Conservation (phyloP, 2,113 vertebrate genomes). For the Daphoenositta chrysoptera region DNA sequence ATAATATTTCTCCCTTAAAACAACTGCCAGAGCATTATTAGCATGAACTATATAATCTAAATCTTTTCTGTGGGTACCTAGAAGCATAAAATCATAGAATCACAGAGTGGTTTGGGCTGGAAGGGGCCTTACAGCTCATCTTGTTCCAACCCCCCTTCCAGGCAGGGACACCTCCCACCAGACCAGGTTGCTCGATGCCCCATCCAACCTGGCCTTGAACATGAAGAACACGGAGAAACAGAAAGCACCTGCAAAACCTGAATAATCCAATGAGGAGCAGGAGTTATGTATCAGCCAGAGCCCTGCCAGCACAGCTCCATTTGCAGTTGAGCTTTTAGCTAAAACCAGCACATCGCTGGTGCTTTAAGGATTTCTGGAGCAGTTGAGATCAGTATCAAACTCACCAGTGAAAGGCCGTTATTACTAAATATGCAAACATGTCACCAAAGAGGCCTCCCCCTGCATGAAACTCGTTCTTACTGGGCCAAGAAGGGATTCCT, state of each 20-base stretch:
- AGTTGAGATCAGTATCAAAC: neutral
- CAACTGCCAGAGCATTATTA: neutral
- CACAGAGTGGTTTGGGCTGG: neutral
- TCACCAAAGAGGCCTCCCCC: neutral
- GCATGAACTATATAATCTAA: neutral
- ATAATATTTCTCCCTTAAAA: conserved; percentile 25
- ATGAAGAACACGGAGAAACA: neutral
- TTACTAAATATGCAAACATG: neutral
- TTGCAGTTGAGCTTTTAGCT: neutral
- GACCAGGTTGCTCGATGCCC: neutral
- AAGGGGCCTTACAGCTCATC: neutral
- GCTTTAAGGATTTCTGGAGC: neutral
- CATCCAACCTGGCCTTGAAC: neutral
- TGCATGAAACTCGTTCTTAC: neutral
- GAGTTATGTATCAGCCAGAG: neutral
- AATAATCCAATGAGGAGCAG: neutral
- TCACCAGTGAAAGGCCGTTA: neutral
- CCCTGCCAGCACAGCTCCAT: neutral
- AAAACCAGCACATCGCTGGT: neutral
- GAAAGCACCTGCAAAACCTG: neutral
- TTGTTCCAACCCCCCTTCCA: neutral
- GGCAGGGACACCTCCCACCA: neutral
- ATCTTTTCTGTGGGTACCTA: neutral
- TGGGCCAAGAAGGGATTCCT: neutral
- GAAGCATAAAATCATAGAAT: neutral